phyloP scores from a whole-genome alignment of 2,888 invertebrate genomes.

The Hemistola chrysoprasaria region DNA sequence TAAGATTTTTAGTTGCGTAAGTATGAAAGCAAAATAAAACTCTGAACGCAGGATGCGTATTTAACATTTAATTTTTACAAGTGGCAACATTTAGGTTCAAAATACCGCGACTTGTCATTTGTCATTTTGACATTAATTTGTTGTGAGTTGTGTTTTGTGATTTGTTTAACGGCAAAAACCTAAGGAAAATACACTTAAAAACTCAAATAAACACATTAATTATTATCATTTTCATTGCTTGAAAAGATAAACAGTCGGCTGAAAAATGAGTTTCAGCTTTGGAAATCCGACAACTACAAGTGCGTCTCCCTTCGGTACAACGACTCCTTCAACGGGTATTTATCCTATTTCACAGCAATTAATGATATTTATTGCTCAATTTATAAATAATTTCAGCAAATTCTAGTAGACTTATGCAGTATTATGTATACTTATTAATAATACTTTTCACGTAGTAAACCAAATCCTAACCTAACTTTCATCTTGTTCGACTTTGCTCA shows the following conservation, averaged over 20 bases:
- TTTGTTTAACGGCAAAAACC: slow-evolving; percentile 9
- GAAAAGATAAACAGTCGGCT: not conserved
- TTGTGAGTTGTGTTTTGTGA: slow-evolving; percentile 31
- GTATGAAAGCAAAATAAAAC: too few relatives aligned
- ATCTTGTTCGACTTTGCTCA: slow-evolving; percentile 8
- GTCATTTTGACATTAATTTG: slow-evolving; percentile 21
- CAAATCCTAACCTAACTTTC: slow-evolving; percentile 15
- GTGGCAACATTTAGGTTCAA: too few relatives aligned
- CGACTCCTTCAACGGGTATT: slow-evolving; percentile 59
- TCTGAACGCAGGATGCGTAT: too few relatives aligned
- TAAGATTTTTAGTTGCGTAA: too few relatives aligned
- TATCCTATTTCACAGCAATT: not conserved
- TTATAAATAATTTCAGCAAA: not conserved
- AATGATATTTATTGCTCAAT: not conserved
- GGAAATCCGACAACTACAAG: slow-evolving; percentile 57
- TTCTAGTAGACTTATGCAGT: too few relatives aligned
- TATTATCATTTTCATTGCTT: too few relatives aligned
- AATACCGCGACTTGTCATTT: too few relatives aligned
- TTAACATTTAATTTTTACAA: too few relatives aligned
- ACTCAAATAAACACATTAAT: too few relatives aligned
- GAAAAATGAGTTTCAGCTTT: slow-evolving; percentile 61
- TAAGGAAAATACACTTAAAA: too few relatives aligned
- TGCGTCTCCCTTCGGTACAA: slow-evolving; percentile 57
- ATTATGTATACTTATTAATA: too few relatives aligned
- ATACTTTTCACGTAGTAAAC: not conserved